phyloP scores from a whole-genome alignment of 2,888 invertebrate species.

The Geotrupes spiniger region DNA sequence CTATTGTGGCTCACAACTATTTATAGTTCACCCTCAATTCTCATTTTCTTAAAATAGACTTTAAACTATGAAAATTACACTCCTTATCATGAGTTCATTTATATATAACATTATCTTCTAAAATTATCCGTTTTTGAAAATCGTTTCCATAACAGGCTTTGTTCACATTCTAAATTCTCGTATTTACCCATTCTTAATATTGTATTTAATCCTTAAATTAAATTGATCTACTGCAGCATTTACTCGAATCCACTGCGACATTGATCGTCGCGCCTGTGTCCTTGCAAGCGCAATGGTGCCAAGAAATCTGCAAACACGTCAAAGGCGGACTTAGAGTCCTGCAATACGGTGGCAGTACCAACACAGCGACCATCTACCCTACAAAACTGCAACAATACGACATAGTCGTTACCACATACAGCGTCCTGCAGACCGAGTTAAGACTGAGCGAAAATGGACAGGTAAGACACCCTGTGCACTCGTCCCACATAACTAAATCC shows the following conservation, averaged over 20 bases:
- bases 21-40: no score
- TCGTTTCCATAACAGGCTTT: no score
- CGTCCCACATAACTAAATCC: neutral
- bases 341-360: slow-evolving; percentile 52
- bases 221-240: slow-evolving; percentile 40
- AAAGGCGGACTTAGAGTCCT: slow-evolving; percentile 53
- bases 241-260: slow-evolving; percentile 60
- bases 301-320: slow-evolving; percentile 66
- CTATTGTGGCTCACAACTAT: no score
- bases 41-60: no score
- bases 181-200: neutral
- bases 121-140: no score
- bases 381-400: slow-evolving; percentile 62
- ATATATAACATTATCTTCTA: no score
- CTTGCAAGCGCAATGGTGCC: slow-evolving; percentile 69
- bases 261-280: slow-evolving; percentile 69
- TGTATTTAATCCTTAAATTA: slow-evolving; percentile 3
- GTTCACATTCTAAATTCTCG: no score
- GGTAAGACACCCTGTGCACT: slow-evolving; percentile 25
- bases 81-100: no score
- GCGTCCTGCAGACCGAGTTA: slow-evolving; percentile 61
- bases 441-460: slow-evolving; percentile 56
- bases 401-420: slow-evolving; percentile 71
- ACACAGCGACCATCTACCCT: slow-evolving; percentile 60
- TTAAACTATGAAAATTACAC: no score